Evolutionary conservation across 1,140 invertebrate genomes (phyloP).

Genomic region (Pogonus chalceus): DNA sequence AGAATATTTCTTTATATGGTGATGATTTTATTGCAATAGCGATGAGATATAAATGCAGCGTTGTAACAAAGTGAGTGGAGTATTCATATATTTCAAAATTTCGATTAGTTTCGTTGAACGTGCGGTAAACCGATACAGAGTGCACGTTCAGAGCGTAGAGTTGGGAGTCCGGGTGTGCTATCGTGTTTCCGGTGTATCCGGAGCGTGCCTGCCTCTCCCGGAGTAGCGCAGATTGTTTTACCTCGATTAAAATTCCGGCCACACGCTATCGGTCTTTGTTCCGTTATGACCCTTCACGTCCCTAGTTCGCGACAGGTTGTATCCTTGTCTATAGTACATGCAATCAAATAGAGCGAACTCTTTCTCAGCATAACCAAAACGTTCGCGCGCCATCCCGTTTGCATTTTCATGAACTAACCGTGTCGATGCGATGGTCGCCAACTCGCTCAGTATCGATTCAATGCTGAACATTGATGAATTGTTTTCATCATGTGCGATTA

Average conservation of each 20-base stretch:
- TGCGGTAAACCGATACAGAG: background rate
- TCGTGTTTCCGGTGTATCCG: conserved; percentile 15
- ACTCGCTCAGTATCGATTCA: conserved; percentile 19
- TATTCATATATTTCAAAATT: background rate
- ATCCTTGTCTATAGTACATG: background rate
- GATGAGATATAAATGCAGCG: background rate
- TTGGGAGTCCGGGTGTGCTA: conserved; percentile 4
- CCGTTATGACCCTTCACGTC: background rate
- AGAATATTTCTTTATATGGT: background rate
- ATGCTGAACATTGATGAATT: conserved; percentile 31
- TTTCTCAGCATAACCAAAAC: background rate
- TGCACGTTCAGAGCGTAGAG: background rate
- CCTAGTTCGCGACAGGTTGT: background rate
- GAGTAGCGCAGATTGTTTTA: conserved; percentile 15
- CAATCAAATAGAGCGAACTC: background rate
- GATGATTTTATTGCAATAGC: background rate
- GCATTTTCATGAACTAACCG: conserved; percentile 21
- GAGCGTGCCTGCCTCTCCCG: conserved; percentile 9
- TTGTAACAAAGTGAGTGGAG: background rate
- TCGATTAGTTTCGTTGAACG: background rate
- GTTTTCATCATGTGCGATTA: conserved; percentile 36
- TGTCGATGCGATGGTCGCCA: background rate
- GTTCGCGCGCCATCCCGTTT: conserved; percentile 8
- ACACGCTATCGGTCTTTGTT: conserved; percentile 13
- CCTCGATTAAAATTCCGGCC: conserved; percentile 18